Base-by-base conservation (phyloP, 2,113 vertebrate genomes). In the Phalacrocorax aristotelis region DNA sequence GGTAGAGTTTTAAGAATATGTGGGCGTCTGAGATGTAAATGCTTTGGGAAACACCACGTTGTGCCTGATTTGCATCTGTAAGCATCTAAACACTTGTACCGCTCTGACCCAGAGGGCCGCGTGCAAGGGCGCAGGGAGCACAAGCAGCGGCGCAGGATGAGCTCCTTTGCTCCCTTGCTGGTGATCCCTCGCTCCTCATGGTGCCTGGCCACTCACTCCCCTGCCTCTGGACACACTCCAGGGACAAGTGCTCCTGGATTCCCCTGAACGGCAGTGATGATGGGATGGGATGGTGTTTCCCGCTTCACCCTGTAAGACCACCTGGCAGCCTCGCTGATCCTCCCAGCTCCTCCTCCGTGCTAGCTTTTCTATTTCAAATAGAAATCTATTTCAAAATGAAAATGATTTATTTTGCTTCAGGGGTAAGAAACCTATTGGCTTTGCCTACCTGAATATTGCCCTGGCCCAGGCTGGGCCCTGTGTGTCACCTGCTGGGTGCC, bases 21-120 rank as follows among this genome's bases (percentile, higher is more conserved):
- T 95, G 76, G 87, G 95, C 12, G 27, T 66, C 84, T 84, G 81
- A 89, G 69, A 91, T 82, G 92, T 55, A 97, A 89, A 93, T 91
- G 72, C 74, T 96, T 81, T 87, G 92, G 87, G 92, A 89, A 94
- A 81, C 38, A 93, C 60, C 92, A 78, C 1, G 0, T 38, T 81
- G 68, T 0, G 1, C 54, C 80, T 94, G 44, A 83, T 95, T 94
- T 95, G 83, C 84, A 94, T 93, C 58, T 44, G 62, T 90, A 83
- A 54, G 87, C 57, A 89, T 80, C 86, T 90, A 51, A 85, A 68
- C 42, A 54, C 82, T 84, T 82, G 78, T 46, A 90, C 79, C 1
- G 5, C 54, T 86, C 36, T 55, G 62, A 83, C 80, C 16, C 58
- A 36, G 64, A 61, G 22, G 57, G 30, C 30, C 6, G 2, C 3